Percentiles rank a stretch among this genome's conserved stretches.
Conservation (phyloP, 2,888 invertebrate species). For the Calameuta filiformis region DNA sequence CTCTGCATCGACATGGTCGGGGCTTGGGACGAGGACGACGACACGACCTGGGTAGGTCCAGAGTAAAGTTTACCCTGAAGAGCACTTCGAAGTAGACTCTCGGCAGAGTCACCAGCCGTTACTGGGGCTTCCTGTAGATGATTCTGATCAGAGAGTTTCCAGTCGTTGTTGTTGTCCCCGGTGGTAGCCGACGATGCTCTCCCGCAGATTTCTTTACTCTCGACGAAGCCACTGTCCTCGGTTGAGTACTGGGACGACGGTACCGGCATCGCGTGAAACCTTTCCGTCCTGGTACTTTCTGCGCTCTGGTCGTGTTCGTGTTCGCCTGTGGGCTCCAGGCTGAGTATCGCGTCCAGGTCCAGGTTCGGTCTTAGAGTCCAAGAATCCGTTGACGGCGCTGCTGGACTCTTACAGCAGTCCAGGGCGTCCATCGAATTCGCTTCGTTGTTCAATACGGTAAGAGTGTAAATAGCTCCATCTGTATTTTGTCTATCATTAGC, state of each 20-base stretch:
- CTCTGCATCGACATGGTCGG: conserved; percentile 59
- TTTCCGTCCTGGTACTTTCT: conserved; percentile 67
- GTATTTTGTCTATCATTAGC: conserved; percentile 65
- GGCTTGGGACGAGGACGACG: conserved; percentile 51
- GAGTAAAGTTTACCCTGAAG: conserved; percentile 79
- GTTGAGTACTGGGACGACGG: conserved; percentile 70
- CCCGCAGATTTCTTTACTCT: conserved; percentile 70
- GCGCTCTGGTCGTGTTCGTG: conserved; percentile 71
- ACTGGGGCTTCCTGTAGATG: conserved; percentile 49
- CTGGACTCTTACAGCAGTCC: conserved; percentile 65
- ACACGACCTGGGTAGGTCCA: conserved; percentile 40
- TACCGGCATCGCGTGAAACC: conserved; percentile 48
- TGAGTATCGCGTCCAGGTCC: conserved; percentile 84
- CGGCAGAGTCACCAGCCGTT: conserved; percentile 67
- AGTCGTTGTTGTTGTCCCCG: conserved; percentile 81
- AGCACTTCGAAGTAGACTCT: conserved; percentile 84
- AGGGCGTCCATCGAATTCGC: conserved; percentile 62
- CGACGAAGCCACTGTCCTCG: conserved; percentile 82
- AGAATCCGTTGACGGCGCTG: conserved; percentile 72
- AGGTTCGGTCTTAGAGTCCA: conserved; percentile 76
- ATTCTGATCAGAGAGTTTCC: conserved; percentile 83
- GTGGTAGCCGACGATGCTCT: conserved; percentile 45
- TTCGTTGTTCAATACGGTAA: conserved; percentile 86
- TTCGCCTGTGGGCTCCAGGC: conserved; percentile 72
- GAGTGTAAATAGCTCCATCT: conserved; percentile 80